Percentiles rank a stretch among this genome's conserved stretches.
phyloP scores from a whole-genome alignment of 2,113 vertebrate species.

The Nannospalax galili region DNA sequence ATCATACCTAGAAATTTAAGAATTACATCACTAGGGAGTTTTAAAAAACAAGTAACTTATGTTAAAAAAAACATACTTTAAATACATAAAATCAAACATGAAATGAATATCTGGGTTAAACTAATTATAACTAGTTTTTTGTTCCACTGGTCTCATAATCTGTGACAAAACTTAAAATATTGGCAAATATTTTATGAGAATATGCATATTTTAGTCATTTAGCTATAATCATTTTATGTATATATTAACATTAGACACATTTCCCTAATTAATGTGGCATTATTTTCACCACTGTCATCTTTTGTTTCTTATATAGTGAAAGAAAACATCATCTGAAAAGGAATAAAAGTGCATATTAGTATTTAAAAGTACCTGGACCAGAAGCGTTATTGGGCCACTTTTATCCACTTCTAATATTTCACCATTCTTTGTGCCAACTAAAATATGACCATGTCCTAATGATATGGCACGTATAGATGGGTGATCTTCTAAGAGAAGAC shows the following conservation, averaged over 20 bases:
- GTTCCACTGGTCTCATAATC: neutral
- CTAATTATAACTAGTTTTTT: conserved; percentile 14
- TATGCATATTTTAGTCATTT: neutral
- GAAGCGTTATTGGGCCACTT: conserved; percentile 95
- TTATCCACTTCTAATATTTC: conserved; percentile 99
- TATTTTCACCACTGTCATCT: conserved; percentile 17
- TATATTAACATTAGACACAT: conserved; percentile 7
- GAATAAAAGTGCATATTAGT: neutral
- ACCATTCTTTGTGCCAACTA: conserved; percentile 98
- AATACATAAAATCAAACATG: conserved; percentile 56
- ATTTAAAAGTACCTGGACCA: conserved; percentile 88
- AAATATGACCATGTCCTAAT: conserved; percentile 97
- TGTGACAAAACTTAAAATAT: neutral
- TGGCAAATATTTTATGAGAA: conserved; percentile 11
- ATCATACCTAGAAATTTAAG: conserved; percentile 32
- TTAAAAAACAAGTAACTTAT: conserved; percentile 23
- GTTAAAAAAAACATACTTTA: conserved; percentile 31
- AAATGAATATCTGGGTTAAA: conserved; percentile 42
- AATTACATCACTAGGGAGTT: conserved; percentile 35
- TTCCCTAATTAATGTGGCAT: conserved; percentile 18
- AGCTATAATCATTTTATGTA: neutral
- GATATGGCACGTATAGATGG: conserved; percentile 99
- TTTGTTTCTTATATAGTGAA: conserved; percentile 19
- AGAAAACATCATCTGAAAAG: neutral
- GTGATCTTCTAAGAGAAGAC: conserved; percentile 98